Evolutionary conservation across 2,888 invertebrate genomes (phyloP).

Genomic region (Drosophila kanekoi): DNA sequence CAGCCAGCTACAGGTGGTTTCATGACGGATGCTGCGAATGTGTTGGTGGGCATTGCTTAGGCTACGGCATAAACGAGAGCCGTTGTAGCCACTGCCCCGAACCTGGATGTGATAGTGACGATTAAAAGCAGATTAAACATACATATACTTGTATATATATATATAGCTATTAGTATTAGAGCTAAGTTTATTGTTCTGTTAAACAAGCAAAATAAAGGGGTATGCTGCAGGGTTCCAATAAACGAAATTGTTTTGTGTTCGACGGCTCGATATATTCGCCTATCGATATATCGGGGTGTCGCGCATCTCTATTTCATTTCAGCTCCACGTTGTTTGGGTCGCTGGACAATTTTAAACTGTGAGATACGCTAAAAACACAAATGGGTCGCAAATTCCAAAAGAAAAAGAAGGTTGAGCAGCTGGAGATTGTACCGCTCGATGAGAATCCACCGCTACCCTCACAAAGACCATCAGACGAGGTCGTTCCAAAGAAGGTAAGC

Average conservation of each 20-base stretch:
- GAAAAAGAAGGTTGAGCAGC: constrained; percentile 69
- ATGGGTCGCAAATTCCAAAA: constrained; percentile 80
- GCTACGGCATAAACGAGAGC: constrained; percentile 95
- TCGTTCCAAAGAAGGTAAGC: constrained; percentile 89
- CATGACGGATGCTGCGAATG: constrained; percentile 98
- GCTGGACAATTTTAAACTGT: neutral
- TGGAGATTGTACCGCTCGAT: constrained; percentile 85
- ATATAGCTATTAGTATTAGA: constrained; percentile 4
- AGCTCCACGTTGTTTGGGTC: constrained; percentile 70
- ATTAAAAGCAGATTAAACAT: constrained; percentile 27
- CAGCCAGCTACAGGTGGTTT: constrained; percentile 86
- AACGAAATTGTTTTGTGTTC: neutral
- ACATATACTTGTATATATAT: neutral
- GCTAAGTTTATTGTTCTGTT: constrained; percentile 17
- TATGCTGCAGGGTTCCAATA: constrained; percentile 2
- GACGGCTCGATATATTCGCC: neutral
- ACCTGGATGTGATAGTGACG: constrained; percentile 87
- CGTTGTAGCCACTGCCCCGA: constrained; percentile 89
- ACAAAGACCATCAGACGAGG: constrained; percentile 90
- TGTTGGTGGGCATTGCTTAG: constrained; percentile 93
- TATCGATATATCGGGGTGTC: constrained; percentile 18
- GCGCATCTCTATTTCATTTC: constrained; percentile 46
- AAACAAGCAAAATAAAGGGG: constrained; percentile 20
- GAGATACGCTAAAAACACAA: constrained; percentile 4
- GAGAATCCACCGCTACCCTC: constrained; percentile 86